Percentiles rank a stretch among this genome's conserved stretches.
Evolutionary conservation across 2,888 invertebrate species (phyloP).

Genomic region (Agriotes lineatus): DNA sequence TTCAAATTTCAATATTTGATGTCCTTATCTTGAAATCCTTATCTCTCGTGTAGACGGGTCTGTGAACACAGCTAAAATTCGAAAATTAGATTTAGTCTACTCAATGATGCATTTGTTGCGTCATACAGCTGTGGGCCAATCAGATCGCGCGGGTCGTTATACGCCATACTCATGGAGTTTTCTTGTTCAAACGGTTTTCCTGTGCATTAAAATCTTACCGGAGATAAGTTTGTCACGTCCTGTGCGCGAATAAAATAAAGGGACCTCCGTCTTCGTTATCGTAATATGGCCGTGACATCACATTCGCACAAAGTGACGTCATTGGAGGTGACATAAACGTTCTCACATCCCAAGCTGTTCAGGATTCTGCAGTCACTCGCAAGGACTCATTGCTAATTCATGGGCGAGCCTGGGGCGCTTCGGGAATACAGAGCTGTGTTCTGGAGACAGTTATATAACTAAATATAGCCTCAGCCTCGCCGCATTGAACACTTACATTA

Average conservation of each 20-base stretch:
- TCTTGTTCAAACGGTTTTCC: neutral
- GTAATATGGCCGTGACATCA: constrained; percentile 29
- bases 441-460: constrained; percentile 37
- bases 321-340: constrained; percentile 23
- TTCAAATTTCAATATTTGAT: neutral
- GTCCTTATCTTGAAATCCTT: neutral
- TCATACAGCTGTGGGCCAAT: no score
- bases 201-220: neutral
- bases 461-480: constrained; percentile 31
- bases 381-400: constrained; percentile 44
- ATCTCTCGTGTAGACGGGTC: neutral
- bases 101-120: no score
- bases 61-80: neutral
- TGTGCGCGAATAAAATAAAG: neutral
- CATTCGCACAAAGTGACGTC: constrained; percentile 24
- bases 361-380: constrained; percentile 34
- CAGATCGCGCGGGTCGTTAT: neutral
- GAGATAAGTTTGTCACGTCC: neutral
- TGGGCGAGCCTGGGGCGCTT: constrained; percentile 34
- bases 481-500: constrained; percentile 18
- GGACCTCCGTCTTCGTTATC: neutral
- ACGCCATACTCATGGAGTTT: neutral
- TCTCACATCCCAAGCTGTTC: constrained; percentile 36
- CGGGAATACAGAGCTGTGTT: constrained; percentile 36
- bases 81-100: neutral